A percentile compares a stretch with the other conserved stretches of the same genome.
Conservation (phyloP, 2,888 invertebrate genomes). For the Opisthograptis luteolata region DNA sequence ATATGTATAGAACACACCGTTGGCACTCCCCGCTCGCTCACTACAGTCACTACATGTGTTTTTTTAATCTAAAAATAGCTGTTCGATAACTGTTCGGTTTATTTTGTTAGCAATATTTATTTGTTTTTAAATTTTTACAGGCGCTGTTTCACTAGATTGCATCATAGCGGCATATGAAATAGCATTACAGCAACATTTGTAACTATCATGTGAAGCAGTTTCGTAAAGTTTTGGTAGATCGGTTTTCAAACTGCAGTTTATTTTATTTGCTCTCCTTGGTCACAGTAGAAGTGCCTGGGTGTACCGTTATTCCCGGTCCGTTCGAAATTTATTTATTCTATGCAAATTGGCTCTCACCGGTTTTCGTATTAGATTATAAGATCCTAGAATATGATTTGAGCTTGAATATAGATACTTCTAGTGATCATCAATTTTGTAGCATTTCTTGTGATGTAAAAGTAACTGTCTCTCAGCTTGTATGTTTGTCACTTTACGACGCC, state of each 20-base stretch:
- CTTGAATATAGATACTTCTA: conserved; percentile 17
- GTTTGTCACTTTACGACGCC: too few relatives aligned
- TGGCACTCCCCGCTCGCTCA: conserved; percentile 25
- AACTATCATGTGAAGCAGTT: background rate
- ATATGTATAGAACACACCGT: conserved; percentile 34
- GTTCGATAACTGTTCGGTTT: conserved; percentile 37
- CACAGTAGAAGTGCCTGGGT: too few relatives aligned
- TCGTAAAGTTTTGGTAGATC: background rate
- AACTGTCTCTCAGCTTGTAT: too few relatives aligned
- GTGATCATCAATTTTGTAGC: conserved; percentile 18
- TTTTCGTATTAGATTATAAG: conserved; percentile 20
- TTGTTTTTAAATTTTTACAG: conserved; percentile 38
- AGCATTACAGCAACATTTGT: background rate
- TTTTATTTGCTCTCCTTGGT: too few relatives aligned
- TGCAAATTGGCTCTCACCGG: conserved; percentile 19
- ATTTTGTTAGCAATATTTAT: conserved; percentile 41
- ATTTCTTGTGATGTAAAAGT: background rate
- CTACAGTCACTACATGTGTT: conserved; percentile 37
- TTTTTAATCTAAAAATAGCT: conserved; percentile 46
- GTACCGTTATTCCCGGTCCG: conserved; percentile 14
- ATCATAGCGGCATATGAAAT: conserved; percentile 33
- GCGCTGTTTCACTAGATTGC: conserved; percentile 39
- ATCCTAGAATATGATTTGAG: conserved; percentile 20
- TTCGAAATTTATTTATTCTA: conserved; percentile 22
- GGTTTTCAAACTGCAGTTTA: too few relatives aligned